Evolutionary conservation across 35 echinoderm and acorn worm species (phyloP).

Genomic region (Hemicentrotus pulcherrimus): DNA sequence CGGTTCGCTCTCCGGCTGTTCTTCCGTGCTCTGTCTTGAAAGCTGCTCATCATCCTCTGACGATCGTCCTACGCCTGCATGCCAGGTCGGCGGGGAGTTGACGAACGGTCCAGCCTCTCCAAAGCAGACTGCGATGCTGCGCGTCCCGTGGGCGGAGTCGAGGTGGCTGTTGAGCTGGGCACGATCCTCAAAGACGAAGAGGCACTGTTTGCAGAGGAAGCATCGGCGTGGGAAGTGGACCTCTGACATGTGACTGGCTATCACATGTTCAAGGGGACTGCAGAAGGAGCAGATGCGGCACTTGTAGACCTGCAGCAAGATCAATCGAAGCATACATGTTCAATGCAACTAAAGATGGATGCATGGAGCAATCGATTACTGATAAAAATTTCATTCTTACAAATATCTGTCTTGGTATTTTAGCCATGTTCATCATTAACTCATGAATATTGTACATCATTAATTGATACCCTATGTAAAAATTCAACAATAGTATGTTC

Average conservation of each 20-base stretch:
- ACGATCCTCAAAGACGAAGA: conserved; percentile 94
- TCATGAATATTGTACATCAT: no score
- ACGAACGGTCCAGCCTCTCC: conserved; percentile 68
- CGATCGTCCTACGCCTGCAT: conserved; percentile 44
- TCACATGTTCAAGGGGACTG: conserved; percentile 98
- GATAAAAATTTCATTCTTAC: neutral
- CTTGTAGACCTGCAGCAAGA: conserved; percentile 71
- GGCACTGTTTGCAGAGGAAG: conserved; percentile 97
- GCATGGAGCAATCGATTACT: neutral
- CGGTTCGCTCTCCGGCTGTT: conserved; percentile 58
- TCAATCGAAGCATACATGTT: neutral
- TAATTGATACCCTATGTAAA: neutral
- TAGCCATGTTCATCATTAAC: no score
- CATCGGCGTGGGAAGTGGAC: conserved; percentile 91
- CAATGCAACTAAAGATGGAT: neutral
- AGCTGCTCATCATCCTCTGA: conserved; percentile 64
- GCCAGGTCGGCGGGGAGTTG: conserved; percentile 61
- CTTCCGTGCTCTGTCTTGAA: conserved; percentile 71
- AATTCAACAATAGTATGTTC: neutral
- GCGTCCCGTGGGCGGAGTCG: conserved; percentile 83
- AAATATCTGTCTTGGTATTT: no score
- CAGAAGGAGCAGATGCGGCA: conserved; percentile 92
- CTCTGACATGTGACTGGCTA: conserved; percentile 99
- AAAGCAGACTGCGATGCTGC: conserved; percentile 83
- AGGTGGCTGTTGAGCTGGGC: conserved; percentile 88